Base-by-base conservation (phyloP, 1,140 invertebrate genomes). In the Elymnias hypermnestra region DNA sequence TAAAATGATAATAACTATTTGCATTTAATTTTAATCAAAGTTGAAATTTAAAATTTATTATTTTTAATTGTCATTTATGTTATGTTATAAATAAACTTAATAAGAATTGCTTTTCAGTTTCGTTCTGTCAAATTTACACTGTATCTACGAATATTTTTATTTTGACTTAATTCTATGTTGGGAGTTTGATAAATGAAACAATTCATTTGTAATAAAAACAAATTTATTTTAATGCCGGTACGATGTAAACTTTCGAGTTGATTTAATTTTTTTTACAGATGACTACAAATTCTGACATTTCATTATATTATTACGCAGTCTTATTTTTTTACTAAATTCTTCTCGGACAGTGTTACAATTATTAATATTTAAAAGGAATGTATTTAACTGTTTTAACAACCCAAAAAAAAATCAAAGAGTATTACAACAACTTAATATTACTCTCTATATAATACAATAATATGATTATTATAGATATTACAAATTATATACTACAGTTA, bases 161-260 rank as follows among this genome's bases (percentile, higher is more conserved):
- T 28, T 28, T 28, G 25, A 9, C 3, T 26, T 9, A 26, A 9
- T 26, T 9, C 1, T 26, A n/a, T n/a, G n/a, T n/a, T n/a, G n/a
- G 3, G 8, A 3, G 23, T 12, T 4, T 0, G 9, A 5, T 4
- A 29, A 29, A 29, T 12, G 5, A 29, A 29, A 29, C 10, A 29
- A 26, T 9, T 6, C 10, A 9, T 29, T 13, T 47, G 33, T 53
- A 56, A 41, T 49, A 53, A 61, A 58, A 61, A 57, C 53, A 61
- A 53, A 39, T 61, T 60, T 61, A 57, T 44, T 61, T 50, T n/a
- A n/a, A 50, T 37, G 28, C 38, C 51, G 29, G 47, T 61, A 53
- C 23, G 19, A 33, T 45, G 40, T 53, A 13, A 29, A 29, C 13
- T 7, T 12, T 12, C 31, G 43, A 61, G 52, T 28, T 37, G 44